These are phyloP conservation scores for Poecilus cupreus DNA, from an alignment of 2,888 invertebrate species.

Conservation along the genomic window DNA sequence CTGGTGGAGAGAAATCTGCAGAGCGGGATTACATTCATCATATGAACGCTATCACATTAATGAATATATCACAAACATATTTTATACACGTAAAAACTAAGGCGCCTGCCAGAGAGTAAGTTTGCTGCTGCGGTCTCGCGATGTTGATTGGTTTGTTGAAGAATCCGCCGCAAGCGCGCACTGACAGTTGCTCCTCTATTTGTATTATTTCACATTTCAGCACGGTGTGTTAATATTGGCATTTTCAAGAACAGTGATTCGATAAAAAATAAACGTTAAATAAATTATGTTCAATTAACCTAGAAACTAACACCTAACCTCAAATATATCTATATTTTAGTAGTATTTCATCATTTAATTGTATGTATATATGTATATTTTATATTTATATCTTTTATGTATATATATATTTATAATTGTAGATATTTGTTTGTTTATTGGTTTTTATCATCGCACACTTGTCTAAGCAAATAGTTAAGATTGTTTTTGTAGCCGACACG, in stretches of 20 bases:
- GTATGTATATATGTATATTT: conserved; percentile 53
- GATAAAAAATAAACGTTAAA: conserved; percentile 59
- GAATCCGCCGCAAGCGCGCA: neutral
- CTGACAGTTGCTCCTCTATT: neutral
- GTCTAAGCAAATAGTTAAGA: conserved; percentile 8
- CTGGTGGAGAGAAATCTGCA: conserved; percentile 46
- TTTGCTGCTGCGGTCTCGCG: too few relatives aligned
- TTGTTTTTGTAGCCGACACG: neutral
- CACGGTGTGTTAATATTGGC: conserved; percentile 58
- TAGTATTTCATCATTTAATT: conserved; percentile 52
- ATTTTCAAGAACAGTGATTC: conserved; percentile 55
- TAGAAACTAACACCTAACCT: conserved; percentile 58
- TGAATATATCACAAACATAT: conserved; percentile 58
- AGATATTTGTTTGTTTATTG: conserved; percentile 51
- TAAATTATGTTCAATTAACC: conserved; percentile 57
- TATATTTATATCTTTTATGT: conserved; percentile 29
- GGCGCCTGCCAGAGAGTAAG: conserved; percentile 3
- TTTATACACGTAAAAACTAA: conserved; percentile 52
- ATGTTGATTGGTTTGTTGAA: too few relatives aligned
- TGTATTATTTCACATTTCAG: too few relatives aligned
- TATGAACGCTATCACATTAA: conserved; percentile 55
- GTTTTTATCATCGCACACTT: conserved; percentile 24
- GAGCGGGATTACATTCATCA: conserved; percentile 41
- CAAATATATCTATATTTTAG: conserved; percentile 58
- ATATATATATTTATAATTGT: conserved; percentile 41